Evolutionary conservation across 2,797 vertebrate species (phyloP), one percentile per base, ranked within the genome.

Genomic region (Aplochiton taeniatus): DNA sequence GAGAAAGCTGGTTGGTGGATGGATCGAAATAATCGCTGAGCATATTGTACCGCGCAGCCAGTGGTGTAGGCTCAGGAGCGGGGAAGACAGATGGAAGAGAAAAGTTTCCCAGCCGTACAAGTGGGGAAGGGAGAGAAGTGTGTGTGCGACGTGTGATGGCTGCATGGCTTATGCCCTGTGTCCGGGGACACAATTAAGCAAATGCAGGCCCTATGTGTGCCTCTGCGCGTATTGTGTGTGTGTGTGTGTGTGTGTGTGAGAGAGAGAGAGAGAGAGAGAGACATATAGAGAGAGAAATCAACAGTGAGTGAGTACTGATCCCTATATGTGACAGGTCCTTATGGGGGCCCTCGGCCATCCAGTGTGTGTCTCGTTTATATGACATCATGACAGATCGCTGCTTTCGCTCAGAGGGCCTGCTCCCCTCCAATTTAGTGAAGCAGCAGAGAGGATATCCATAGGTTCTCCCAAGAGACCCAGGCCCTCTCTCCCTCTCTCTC

Each of bases 381-480:
- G 79, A 83, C 86, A 89, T 89, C 83, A 85, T 88, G 88, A 88
- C 85, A 80, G 82, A 87, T 86, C 86, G 86, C 80, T 66, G 83
- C 79, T 83, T 77, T 61, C 19, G 78, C 86, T 82, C 74, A 63
- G 82, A 81, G 77, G 79, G 76, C 77, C 81, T 83, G 80, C 84
- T 87, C 85, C 88, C 82, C 73, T 89, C 85, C 85, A 87, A 85
- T 90, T 88, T 82, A 84, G 85, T 87, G 82, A 84, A 84, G 78
- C 83, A 77, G 70, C 79, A 72, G 77, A 84, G 81, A 81, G 70
- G 70, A 81, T 47, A 74, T 80, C 83, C 72, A 67, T 74, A 69
- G 73, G 79, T 76, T 83, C 79, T 85, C 85, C 85, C 77, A 66
- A 70, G 79, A 88, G 85, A 81, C 79, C 1, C 5, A 12, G 9